Evolutionary conservation across 2,888 invertebrate species (phyloP), one percentile per base, ranked within the genome.

Genomic region (Doris montereyensis): DNA sequence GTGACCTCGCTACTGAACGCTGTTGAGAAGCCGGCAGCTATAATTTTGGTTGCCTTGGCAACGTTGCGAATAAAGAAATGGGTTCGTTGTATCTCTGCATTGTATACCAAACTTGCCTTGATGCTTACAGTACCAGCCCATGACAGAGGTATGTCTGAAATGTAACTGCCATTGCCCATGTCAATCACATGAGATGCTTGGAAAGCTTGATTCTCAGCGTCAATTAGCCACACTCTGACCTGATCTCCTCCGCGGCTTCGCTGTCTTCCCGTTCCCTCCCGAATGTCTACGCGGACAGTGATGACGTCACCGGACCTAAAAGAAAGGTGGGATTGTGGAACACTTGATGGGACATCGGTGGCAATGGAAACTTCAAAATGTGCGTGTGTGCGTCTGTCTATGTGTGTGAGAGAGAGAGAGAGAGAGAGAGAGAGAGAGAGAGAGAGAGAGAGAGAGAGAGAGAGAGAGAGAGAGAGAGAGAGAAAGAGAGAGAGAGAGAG

Each of bases 371-470:
- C n/a, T n/a, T n/a, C n/a, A n/a, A n/a, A n/a, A n/a, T 52, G 52
- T 52, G 13, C 13, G 52, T 52, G 8, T n/a, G 13, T 62, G 62
- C 13, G 5, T 5, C 13, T 5, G n/a, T n/a, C 5, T 5, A 62
- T 17, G 21, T n/a, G 62, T 30, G 21, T 1, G 57, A 1, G 57
- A 35, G 13, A 75, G 34, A 60, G 58, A 60, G 4, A 30, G 34
- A 0, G n/a, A 28, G 4, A 28, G 32, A 28, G 30, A 13, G 21
- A 71, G 3, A 30, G 52, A 72, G 2, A 21, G 70, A 57, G 32
- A 68, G 68, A 68, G 52, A 68, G 32, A 76, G 32, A 58, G 57
- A 76, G 68, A 68, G 67, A 60, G 75, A 35, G 65, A 62, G 32
- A 26, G 35, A 35, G 35, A 26, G 75, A 70, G 52, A 32, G 34